Evolutionary conservation across 1,140 invertebrate species (phyloP).

Genomic region (Medauroidea extradentata): DNA sequence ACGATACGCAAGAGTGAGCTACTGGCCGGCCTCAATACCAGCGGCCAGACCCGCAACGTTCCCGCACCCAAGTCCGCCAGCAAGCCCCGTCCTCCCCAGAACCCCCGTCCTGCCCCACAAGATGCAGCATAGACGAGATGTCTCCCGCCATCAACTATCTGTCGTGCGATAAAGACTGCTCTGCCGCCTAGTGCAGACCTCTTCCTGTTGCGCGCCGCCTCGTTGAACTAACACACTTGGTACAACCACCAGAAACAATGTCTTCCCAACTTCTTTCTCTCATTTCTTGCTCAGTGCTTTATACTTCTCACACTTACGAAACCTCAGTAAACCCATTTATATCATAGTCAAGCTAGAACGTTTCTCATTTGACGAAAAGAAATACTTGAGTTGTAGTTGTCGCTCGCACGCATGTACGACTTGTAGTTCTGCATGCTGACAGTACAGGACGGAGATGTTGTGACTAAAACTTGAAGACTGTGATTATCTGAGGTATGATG

Average conservation of each 20-base stretch:
- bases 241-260: neutral
- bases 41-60: slow-evolving; percentile 23
- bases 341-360: too few relatives aligned
- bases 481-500: too few relatives aligned
- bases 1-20: slow-evolving; percentile 88
- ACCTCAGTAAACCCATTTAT: too few relatives aligned
- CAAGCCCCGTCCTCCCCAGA: slow-evolving; percentile 47
- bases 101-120: slow-evolving; percentile 43
- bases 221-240: neutral
- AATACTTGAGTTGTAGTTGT: too few relatives aligned
- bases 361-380: too few relatives aligned
- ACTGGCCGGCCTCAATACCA: slow-evolving; percentile 67
- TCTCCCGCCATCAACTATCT: neutral
- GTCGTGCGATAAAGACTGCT: too few relatives aligned
- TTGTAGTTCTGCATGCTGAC: too few relatives aligned
- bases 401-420: too few relatives aligned
- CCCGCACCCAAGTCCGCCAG: slow-evolving; percentile 32
- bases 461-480: too few relatives aligned
- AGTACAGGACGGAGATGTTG: too few relatives aligned
- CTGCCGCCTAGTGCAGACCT: neutral
- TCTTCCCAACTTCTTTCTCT: neutral
- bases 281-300: neutral
- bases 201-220: neutral
- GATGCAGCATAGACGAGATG: neutral
- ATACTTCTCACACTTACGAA: neutral